These are phyloP conservation scores for Orthosia cruda DNA, from an alignment of 2,888 invertebrate species.

Conservation along the genomic window DNA sequence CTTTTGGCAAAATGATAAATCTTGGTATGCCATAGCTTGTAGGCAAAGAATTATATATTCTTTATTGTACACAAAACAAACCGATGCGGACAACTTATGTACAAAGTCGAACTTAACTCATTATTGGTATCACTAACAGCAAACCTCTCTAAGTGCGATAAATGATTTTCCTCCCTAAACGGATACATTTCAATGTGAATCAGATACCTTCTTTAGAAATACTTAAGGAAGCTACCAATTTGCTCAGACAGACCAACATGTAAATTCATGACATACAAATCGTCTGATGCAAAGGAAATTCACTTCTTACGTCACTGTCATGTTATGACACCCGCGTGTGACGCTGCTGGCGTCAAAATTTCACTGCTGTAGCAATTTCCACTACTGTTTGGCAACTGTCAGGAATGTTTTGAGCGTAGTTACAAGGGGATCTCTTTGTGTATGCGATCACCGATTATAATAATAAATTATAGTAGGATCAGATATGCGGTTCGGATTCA, in stretches of 20 bases:
- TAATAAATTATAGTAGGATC: neutral
- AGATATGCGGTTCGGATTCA: too few species aligned
- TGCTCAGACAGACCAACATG: neutral
- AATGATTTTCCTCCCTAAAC: neutral
- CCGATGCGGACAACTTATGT: too few species aligned
- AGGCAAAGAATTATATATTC: too few species aligned
- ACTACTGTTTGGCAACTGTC: conserved; percentile 45
- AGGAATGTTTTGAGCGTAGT: conserved; percentile 3
- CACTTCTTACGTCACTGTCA: conserved; percentile 4
- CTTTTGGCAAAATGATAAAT: too few species aligned
- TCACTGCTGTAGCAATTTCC: conserved; percentile 48
- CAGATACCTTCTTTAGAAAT: neutral
- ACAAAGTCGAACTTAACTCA: too few species aligned
- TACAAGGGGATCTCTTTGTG: conserved; percentile 12
- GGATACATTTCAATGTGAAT: neutral
- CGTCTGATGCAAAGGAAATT: conserved; percentile 15
- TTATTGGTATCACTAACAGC: too few species aligned
- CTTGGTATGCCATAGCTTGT: too few species aligned
- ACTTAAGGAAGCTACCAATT: conserved; percentile 1
- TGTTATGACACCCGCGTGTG: conserved; percentile 12
- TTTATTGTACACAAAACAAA: too few species aligned
- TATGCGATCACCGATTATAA: neutral
- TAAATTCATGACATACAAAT: conserved; percentile 11
- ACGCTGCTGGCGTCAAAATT: conserved; percentile 55
- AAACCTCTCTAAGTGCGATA: too few species aligned